phyloP scores from a whole-genome alignment of 2,113 vertebrate genomes.

The Laticauda laticaudata region DNA sequence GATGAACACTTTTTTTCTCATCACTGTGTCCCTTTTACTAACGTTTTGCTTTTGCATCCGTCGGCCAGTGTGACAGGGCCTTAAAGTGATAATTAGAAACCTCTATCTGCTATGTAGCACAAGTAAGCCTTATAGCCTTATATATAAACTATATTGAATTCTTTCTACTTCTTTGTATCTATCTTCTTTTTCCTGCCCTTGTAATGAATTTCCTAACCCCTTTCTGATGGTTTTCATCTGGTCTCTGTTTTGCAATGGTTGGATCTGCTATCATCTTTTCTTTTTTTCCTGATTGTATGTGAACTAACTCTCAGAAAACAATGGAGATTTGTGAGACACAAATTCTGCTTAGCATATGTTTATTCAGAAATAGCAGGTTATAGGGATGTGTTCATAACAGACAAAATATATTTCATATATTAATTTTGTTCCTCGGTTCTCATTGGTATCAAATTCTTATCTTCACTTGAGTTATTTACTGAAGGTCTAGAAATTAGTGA shows the following conservation, averaged over 20 bases:
- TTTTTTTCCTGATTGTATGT: neutral
- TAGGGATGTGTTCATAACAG: neutral
- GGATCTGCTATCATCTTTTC: neutral
- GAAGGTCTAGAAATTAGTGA: neutral
- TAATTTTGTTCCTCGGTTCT: neutral
- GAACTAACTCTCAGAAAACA: neutral
- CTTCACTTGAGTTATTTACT: neutral
- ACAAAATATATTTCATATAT: neutral
- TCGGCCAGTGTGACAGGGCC: no score
- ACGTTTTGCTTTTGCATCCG: no score
- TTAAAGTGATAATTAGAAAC: no score
- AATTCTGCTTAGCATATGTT: neutral
- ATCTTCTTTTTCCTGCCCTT: neutral
- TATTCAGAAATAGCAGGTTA: neutral
- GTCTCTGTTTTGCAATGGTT: neutral
- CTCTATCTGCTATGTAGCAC: neutral
- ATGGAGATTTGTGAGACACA: neutral
- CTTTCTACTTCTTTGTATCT: neutral
- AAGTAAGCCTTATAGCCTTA: neutral
- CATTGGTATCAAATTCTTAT: neutral
- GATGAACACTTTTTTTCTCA: no score
- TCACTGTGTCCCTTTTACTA: no score
- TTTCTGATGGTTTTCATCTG: neutral
- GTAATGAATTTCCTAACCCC: neutral
- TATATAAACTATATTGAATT: neutral